These are phyloP conservation scores for Cinara cedri DNA, from an alignment of 2,888 invertebrate genomes.

Conservation along the genomic window DNA sequence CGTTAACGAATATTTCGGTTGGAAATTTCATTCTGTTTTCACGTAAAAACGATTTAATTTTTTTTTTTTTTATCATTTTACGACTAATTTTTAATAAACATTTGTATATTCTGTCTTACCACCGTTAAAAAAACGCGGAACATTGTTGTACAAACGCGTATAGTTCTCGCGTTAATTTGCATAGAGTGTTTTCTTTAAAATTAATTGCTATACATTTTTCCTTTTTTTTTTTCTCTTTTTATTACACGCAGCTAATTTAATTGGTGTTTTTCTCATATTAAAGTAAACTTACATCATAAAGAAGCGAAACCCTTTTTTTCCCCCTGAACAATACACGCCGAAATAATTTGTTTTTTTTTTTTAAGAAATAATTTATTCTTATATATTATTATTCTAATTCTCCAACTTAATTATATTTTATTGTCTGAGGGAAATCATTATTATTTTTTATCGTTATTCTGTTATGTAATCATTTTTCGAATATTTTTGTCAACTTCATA, in stretches of 20 bases:
- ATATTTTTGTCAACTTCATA: no score
- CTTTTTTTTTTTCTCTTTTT: background rate
- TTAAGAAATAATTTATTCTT: background rate
- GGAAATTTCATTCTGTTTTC: no score
- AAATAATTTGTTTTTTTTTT: constrained; percentile 19
- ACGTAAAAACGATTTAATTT: background rate
- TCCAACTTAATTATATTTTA: constrained; percentile 8
- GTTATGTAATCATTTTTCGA: background rate
- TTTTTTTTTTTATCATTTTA: background rate
- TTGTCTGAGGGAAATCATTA: no score
- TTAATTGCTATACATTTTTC: constrained; percentile 6
- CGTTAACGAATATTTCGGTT: no score
- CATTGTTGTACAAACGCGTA: background rate
- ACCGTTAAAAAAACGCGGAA: background rate
- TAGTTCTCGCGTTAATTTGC: constrained; percentile 9
- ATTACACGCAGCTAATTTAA: background rate
- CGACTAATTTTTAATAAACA: background rate
- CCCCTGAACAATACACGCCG: background rate
- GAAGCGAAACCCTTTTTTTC: constrained; percentile 18
- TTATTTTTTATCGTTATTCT: background rate
- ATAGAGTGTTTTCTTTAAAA: constrained; percentile 11
- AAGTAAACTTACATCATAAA: constrained; percentile 23
- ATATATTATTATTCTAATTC: background rate
- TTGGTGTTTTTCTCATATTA: constrained; percentile 9
- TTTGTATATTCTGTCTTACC: background rate